Percentiles rank a stretch among this genome's conserved stretches.
Conservation (phyloP, 2,888 invertebrate genomes). For the Micoletzkya japonica region DNA sequence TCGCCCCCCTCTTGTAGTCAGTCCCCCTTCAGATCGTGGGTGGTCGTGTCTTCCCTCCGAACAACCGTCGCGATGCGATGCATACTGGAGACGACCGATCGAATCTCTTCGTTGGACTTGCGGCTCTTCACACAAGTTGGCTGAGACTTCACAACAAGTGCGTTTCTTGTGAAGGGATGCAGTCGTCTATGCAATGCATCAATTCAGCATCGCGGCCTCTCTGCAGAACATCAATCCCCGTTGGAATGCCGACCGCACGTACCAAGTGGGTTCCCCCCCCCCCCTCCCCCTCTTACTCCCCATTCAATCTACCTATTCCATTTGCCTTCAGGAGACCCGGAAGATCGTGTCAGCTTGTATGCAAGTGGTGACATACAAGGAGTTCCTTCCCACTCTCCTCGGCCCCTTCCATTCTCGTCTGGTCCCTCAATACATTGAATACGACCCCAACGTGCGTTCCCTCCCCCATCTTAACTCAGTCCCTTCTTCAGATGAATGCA, state of each 20-base stretch:
- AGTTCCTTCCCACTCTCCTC: constrained; percentile 87
- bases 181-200: background rate
- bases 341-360: constrained; percentile 64
- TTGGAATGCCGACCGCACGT: constrained; percentile 56
- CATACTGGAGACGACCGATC: constrained; percentile 30
- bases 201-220: constrained; percentile 50
- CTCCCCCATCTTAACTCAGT: background rate
- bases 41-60: constrained; percentile 45
- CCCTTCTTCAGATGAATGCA: constrained; percentile 70
- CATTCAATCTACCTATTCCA: background rate
- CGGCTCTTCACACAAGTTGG: constrained; percentile 71
- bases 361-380: constrained; percentile 66
- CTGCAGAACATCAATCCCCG: constrained; percentile 61
- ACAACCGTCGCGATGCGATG: constrained; percentile 34
- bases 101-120: constrained; percentile 65
- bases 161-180: background rate
- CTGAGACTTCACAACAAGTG: constrained; percentile 91
- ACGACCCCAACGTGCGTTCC: constrained; percentile 17
- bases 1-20: constrained; percentile 1
- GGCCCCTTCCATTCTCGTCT: constrained; percentile 75
- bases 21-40: constrained; percentile 32
- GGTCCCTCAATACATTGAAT: constrained; percentile 78
- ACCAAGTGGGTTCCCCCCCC: constrained; percentile 33
- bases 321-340: constrained; percentile 61
- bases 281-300: background rate